Conservation (phyloP, 2,113 vertebrate genomes). For the Poeciliopsis occidentalis region DNA sequence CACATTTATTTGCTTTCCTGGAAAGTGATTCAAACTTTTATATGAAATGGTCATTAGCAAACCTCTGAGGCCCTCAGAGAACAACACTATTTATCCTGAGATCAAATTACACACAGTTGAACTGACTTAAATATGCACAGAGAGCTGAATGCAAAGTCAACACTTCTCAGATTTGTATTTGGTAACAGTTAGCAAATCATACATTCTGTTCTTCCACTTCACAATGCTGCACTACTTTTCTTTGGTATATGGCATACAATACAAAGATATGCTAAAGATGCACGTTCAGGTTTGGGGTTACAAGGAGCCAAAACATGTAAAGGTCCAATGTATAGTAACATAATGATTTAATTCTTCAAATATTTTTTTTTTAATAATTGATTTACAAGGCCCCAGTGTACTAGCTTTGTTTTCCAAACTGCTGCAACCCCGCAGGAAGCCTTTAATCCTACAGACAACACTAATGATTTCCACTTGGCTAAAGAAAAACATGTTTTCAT, state of each 20-base stretch:
- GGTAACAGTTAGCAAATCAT: neutral
- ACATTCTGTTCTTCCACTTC: neutral
- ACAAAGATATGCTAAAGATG: neutral
- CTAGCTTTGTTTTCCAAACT: slow-evolving; percentile 29
- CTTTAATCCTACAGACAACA: slow-evolving; percentile 54
- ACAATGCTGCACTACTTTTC: neutral
- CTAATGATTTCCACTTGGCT: slow-evolving; percentile 23
- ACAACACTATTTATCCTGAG: neutral
- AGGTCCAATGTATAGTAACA: neutral
- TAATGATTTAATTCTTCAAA: slow-evolving; percentile 18
- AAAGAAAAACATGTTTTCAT: slow-evolving; percentile 56
- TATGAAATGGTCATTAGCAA: neutral
- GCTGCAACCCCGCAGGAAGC: slow-evolving; percentile 38
- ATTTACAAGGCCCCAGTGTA: slow-evolving; percentile 12
- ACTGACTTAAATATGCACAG: neutral
- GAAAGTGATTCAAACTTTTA: neutral
- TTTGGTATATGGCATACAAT: neutral
- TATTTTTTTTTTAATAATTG: neutral
- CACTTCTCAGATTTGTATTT: too few relatives aligned
- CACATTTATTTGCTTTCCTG: neutral
- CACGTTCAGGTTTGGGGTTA: neutral
- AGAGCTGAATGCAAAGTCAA: too few relatives aligned
- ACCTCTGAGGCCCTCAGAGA: neutral
- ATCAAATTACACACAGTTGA: neutral
- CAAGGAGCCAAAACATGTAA: neutral